These are phyloP conservation scores for Drosophila dives DNA, from an alignment of 2,888 invertebrate species.

Conservation along the genomic window DNA sequence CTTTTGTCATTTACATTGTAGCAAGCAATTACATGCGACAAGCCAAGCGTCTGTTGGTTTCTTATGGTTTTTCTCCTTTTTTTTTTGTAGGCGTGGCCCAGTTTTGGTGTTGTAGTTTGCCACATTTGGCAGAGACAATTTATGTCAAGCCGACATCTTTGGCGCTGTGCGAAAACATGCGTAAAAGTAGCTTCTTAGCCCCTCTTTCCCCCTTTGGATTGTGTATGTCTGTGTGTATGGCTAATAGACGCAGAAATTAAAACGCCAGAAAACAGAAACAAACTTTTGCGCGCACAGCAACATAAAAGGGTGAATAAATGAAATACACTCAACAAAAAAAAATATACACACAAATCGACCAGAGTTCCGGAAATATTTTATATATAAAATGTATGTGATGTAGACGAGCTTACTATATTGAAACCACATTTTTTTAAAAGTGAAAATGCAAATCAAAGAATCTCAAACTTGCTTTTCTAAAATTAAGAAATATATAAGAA, in stretches of 20 bases:
- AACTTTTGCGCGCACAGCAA: constrained; percentile 30
- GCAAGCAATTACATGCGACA: constrained; percentile 78
- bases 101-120: constrained; percentile 70
- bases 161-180: constrained; percentile 77
- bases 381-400: neutral
- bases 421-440: neutral
- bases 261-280: constrained; percentile 56
- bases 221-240: constrained; percentile 24
- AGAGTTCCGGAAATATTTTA: neutral
- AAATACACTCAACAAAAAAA: constrained; percentile 5
- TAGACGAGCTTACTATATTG: neutral
- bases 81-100: constrained; percentile 75
- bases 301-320: constrained; percentile 23
- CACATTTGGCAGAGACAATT: constrained; percentile 77
- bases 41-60: constrained; percentile 66
- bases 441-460: neutral
- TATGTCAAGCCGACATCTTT: constrained; percentile 75
- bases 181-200: constrained; percentile 69
- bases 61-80: constrained; percentile 54
- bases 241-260: constrained; percentile 64
- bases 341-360: neutral
- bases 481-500: neutral
- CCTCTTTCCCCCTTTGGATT: neutral
- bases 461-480: neutral
- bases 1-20: constrained; percentile 78